Evolutionary conservation across 2,113 vertebrate genomes (phyloP).

Genomic region (Aldabrachelys gigantea): DNA sequence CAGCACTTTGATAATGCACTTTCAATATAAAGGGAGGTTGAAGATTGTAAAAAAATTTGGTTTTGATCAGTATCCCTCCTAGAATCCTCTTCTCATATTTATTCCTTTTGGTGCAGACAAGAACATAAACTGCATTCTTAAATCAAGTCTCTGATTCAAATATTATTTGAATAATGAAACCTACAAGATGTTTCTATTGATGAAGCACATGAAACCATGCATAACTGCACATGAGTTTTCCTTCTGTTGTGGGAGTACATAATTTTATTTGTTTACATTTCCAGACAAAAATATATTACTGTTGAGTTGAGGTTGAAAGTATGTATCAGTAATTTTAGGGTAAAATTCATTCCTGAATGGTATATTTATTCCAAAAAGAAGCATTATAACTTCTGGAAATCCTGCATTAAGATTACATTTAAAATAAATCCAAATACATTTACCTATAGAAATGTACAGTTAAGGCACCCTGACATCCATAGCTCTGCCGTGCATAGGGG

Average conservation of each 20-base stretch:
- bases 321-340: not conserved
- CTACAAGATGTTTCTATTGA: not conserved
- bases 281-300: not conserved
- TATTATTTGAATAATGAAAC: not conserved
- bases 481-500: not conserved
- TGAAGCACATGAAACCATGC: not conserved
- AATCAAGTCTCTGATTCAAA: not conserved
- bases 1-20: not conserved
- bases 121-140: not conserved
- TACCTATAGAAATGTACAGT: not conserved
- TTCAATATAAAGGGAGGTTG: not conserved
- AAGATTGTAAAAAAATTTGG: not conserved
- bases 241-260: not conserved
- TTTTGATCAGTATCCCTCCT: not conserved
- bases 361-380: not conserved
- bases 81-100: not conserved
- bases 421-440: not conserved
- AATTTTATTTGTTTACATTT: not conserved
- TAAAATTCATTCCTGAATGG: not conserved
- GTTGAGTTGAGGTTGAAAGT: not conserved
- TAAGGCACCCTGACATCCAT: not conserved
- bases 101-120: not conserved
- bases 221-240: not conserved
- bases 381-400: not conserved
- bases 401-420: not conserved